phyloP scores from a whole-genome alignment of 1,140 invertebrate genomes.

The Dendrolimus punctatus region DNA sequence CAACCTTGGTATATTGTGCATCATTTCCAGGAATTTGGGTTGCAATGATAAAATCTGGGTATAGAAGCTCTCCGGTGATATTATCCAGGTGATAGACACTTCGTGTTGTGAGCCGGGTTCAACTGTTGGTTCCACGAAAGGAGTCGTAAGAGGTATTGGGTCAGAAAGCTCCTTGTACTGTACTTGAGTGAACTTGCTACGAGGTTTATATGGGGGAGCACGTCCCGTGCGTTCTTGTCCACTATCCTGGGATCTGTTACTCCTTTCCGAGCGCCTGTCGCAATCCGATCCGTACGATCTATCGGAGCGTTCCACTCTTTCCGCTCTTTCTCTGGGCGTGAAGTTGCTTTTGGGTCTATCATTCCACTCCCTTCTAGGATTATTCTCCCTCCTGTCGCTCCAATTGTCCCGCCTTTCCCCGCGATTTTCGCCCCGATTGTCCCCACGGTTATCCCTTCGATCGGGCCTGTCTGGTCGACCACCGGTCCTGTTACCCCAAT shows the following conservation, averaged over 20 bases:
- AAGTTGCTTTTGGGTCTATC: conserved; percentile 43
- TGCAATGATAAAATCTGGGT: conserved; percentile 73
- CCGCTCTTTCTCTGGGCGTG: conserved; percentile 26
- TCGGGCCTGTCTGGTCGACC: conserved; percentile 18
- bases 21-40: conserved; percentile 75
- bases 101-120: conserved; percentile 51
- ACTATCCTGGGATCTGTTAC: conserved; percentile 38
- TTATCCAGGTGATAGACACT: conserved; percentile 58
- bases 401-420: conserved; percentile 37
- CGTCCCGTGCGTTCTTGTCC: conserved; percentile 28
- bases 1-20: conserved; percentile 78
- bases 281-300: conserved; percentile 36
- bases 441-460: conserved; percentile 9
- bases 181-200: conserved; percentile 40
- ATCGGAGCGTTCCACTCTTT: conserved; percentile 24
- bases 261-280: conserved; percentile 44
- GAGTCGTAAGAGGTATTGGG: conserved; percentile 33
- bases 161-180: conserved; percentile 44
- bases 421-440: conserved; percentile 21
- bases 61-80: conserved; percentile 78
- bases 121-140: conserved; percentile 34
- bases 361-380: conserved; percentile 33
- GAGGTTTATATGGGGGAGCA: conserved; percentile 34
- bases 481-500: conserved; percentile 26
- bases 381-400: conserved; percentile 47